A percentile compares a stretch with the other conserved stretches of the same genome.
These are phyloP conservation scores for Champsocephalus gunnari DNA, from an alignment of 2,797 vertebrate species.

Conservation along the genomic window DNA sequence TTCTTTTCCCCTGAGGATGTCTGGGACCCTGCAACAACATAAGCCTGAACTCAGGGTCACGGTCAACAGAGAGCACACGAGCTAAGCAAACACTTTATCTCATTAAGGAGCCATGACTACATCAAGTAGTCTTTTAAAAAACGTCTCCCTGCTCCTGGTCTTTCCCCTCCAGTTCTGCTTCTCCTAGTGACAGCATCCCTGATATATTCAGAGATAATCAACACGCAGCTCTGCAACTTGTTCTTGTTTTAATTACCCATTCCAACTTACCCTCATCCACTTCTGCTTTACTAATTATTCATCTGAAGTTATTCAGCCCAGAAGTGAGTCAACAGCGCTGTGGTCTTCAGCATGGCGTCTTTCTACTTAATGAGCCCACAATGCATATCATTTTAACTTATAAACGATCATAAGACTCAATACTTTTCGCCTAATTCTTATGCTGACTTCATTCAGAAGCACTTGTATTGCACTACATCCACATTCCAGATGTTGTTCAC, in stretches of 20 bases:
- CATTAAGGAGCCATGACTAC: background rate
- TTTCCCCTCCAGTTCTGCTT: too few species aligned
- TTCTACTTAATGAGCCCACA: conserved; percentile 4
- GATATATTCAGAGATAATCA: background rate
- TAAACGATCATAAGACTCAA: background rate
- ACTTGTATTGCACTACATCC: background rate
- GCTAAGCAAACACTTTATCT: conserved; percentile 1
- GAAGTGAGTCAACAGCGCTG: background rate
- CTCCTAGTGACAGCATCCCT: too few species aligned
- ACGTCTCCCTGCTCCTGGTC: background rate
- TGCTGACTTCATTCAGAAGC: background rate
- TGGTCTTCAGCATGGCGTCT: background rate
- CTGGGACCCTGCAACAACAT: conserved; percentile 17
- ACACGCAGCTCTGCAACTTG: background rate
- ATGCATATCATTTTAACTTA: conserved; percentile 1
- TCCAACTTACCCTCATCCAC: background rate
- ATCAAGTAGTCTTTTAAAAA: background rate
- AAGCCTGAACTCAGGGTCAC: conserved; percentile 27
- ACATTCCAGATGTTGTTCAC: background rate
- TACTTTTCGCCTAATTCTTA: background rate
- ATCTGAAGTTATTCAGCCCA: background rate
- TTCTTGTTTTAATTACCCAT: background rate
- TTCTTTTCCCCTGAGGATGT: conserved; percentile 2
- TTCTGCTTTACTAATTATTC: conserved; percentile 12
- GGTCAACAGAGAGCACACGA: conserved; percentile 9